Evolutionary conservation across 1,140 invertebrate species (phyloP).

Genomic region (Hylaeus volcanicus): DNA sequence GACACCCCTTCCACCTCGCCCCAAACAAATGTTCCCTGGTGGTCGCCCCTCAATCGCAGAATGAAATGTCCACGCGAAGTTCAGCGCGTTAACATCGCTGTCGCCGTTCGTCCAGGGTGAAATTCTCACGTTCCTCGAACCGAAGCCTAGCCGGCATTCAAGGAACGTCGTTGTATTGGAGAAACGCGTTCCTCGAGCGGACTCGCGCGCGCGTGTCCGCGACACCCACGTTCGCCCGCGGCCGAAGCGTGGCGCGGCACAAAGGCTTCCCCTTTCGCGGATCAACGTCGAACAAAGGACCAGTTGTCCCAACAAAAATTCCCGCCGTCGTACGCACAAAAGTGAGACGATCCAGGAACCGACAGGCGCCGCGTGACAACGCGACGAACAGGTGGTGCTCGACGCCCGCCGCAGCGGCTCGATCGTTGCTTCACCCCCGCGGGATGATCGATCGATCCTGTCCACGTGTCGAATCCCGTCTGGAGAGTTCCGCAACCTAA

Average conservation of each 20-base stretch:
- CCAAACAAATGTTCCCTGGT: too few species aligned
- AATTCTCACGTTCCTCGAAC: background rate
- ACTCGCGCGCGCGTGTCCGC: slow-evolving; percentile 23
- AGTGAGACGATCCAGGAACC: slow-evolving; percentile 19
- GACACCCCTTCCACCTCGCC: too few species aligned
- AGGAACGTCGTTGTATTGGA: slow-evolving; percentile 14
- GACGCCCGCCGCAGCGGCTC: background rate
- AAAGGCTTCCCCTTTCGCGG: slow-evolving; percentile 47
- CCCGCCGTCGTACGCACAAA: slow-evolving; percentile 31
- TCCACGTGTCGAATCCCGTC: background rate
- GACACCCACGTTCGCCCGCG: slow-evolving; percentile 35
- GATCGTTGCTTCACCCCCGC: slow-evolving; percentile 8
- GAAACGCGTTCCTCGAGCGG: background rate
- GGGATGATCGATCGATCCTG: background rate
- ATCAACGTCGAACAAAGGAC: slow-evolving; percentile 52
- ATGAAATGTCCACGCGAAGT: too few species aligned
- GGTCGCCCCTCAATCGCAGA: too few species aligned
- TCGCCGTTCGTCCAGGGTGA: background rate
- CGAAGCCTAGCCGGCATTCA: background rate
- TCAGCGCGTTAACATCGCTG: background rate
- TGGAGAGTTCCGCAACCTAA: too few species aligned
- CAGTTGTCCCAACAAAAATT: slow-evolving; percentile 59
- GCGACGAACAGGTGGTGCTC: slow-evolving; percentile 53
- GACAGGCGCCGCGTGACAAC: slow-evolving; percentile 28
- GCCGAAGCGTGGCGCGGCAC: slow-evolving; percentile 36